These are phyloP conservation scores for Leptobrachium leishanense DNA, from an alignment of 2,113 vertebrate species.

Conservation along the genomic window DNA sequence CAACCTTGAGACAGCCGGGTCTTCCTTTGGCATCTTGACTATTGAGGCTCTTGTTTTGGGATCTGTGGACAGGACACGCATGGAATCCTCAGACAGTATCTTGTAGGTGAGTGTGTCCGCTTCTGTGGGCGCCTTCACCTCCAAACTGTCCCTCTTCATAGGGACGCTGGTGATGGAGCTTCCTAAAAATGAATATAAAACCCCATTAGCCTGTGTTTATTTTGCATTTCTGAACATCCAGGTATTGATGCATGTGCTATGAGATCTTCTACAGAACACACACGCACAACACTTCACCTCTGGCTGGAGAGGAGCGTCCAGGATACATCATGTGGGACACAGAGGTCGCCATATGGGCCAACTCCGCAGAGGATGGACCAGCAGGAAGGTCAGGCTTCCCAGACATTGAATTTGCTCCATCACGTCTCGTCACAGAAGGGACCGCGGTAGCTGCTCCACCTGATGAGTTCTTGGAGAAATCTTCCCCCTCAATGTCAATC, in stretches of 20 bases:
- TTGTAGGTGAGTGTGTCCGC: conserved; percentile 53
- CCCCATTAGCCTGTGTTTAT: too few relatives aligned
- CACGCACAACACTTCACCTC: background rate
- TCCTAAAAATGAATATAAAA: background rate
- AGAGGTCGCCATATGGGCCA: conserved; percentile 67
- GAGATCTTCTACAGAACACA: background rate
- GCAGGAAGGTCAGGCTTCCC: conserved; percentile 37
- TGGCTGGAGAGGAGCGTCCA: background rate
- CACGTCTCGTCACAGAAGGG: conserved; percentile 16
- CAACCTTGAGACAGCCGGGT: conserved; percentile 69
- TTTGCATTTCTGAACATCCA: too few relatives aligned
- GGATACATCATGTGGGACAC: conserved; percentile 35
- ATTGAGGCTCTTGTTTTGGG: background rate
- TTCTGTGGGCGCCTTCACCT: background rate
- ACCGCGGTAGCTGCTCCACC: conserved; percentile 7
- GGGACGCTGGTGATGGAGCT: conserved; percentile 9
- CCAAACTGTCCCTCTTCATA: conserved; percentile 13
- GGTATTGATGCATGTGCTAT: too few relatives aligned
- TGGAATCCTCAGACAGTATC: conserved; percentile 16
- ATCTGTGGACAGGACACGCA: conserved; percentile 2
- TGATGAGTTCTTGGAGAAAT: conserved; percentile 62
- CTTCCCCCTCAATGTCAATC: conserved; percentile 73
- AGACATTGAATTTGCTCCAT: background rate
- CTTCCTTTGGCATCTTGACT: conserved; percentile 37
- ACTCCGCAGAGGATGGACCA: conserved; percentile 59